Evolutionary conservation across 2,113 vertebrate species (phyloP).

Genomic region (Tragelaphus strepsiceros): DNA sequence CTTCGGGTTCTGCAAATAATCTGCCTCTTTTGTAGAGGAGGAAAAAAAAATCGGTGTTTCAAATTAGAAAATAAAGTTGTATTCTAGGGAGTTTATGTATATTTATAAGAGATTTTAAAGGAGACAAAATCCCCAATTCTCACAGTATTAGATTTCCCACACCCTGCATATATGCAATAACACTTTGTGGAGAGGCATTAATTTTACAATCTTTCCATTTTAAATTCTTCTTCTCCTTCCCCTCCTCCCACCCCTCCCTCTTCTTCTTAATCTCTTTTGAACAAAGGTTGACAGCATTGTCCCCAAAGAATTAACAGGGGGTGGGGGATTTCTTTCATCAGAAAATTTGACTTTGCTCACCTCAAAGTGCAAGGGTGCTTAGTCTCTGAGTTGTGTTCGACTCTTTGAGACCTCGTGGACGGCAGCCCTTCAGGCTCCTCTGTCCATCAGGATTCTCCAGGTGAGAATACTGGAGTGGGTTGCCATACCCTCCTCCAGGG

Average conservation of each 20-base stretch:
- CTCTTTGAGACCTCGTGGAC: neutral
- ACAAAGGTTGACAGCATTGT: neutral
- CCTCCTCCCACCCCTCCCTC: neutral
- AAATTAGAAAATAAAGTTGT: neutral
- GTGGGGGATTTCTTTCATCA: neutral
- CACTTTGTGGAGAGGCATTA: neutral
- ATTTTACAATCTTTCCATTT: neutral
- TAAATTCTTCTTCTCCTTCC: neutral
- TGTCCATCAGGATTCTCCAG: neutral
- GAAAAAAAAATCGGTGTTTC: neutral
- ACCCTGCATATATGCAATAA: no score
- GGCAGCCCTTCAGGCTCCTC: neutral
- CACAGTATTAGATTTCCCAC: neutral
- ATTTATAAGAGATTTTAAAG: slow-evolving; percentile 7
- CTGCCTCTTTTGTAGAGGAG: neutral
- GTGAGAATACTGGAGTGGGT: neutral
- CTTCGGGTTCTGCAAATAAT: slow-evolving; percentile 11
- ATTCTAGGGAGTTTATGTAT: neutral
- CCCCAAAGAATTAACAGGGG: neutral
- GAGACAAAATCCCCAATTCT: neutral
- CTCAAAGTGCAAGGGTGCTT: neutral
- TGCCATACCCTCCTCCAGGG: neutral
- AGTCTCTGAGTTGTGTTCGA: accelerated
- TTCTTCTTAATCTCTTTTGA: neutral
- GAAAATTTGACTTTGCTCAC: neutral